A percentile compares a stretch with the other conserved stretches of the same genome.
Evolutionary conservation across 1,140 invertebrate species (phyloP).

Genomic region (Papilio polytes): DNA sequence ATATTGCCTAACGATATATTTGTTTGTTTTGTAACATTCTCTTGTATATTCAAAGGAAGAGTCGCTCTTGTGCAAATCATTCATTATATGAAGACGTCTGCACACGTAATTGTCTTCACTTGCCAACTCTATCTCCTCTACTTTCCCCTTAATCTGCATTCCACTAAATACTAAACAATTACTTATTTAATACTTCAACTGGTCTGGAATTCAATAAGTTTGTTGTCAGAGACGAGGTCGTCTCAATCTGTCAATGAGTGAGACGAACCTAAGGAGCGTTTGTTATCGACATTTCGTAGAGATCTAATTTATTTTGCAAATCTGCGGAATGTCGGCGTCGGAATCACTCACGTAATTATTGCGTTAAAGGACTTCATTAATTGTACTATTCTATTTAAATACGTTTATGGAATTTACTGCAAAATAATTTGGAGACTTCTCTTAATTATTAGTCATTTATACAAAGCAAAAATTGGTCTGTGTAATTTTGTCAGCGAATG

Average conservation of each 20-base stretch:
- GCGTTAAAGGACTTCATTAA: neutral
- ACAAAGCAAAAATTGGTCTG: no score
- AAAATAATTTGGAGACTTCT: no score
- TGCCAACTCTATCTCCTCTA: neutral
- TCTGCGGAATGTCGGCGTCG: neutral
- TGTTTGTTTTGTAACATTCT: neutral
- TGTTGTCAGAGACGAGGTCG: neutral
- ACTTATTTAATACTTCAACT: neutral
- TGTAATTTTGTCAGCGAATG: no score
- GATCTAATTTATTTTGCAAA: constrained; percentile 14
- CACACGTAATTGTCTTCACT: constrained; percentile 1
- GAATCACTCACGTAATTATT: constrained; percentile 7
- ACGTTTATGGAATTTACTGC: neutral
- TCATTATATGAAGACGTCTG: neutral
- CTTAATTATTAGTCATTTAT: no score
- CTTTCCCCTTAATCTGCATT: neutral
- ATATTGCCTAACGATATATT: no score
- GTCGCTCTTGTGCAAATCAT: neutral
- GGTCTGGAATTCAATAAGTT: neutral
- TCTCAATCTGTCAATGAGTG: constrained; percentile 7
- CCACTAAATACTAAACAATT: neutral
- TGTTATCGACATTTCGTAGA: constrained; percentile 4
- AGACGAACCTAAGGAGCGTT: neutral
- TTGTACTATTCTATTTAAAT: neutral
- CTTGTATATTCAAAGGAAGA: neutral